Evolutionary conservation across 2,797 vertebrate genomes (phyloP), one percentile per base, ranked within the genome.

Genomic region (Odontamblyopus lacepedii): DNA sequence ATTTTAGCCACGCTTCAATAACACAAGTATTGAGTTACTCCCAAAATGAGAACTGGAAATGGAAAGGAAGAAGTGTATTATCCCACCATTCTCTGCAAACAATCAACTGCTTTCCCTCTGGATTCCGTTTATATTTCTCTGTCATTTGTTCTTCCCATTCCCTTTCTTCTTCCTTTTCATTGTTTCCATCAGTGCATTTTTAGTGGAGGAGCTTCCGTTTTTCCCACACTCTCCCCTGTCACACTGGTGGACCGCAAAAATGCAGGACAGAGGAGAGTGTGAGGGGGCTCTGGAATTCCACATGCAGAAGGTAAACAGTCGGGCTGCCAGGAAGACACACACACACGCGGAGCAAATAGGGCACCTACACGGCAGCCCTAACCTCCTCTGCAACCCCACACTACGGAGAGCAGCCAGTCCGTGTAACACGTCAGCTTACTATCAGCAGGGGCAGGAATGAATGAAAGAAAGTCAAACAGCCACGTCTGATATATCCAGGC

Each of bases 161-260:
- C 74, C 83, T 86, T 87, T 85, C 83, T 91, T 89, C 80, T 85
- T 84, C 87, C 76, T 76, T 89, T 88, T 88, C 89, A 90, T 92
- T 82, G 87, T 92, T 95, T 94, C 92, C 93, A 95, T 94, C 92
- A 70, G 92, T 92, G 92, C 95, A 95, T 96, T 96, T 96, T 96
- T 95, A 94, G 92, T 93, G 92, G 93, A 87, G 94, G 92, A 92
- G 95, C 95, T 97, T 97, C 96, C 94, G 95, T 96, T 97, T 96
- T 98, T 97, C 96, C 96, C 96, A 98, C 96, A 98, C 96, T 98
- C 95, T 94, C 94, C 94, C 95, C 92, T 95, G 96, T 97, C 96
- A 97, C 93, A 95, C 92, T 94, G 93, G 94, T 95, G 94, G 93
- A 96, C 96, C 96, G 90, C 96, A 98, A 96, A 95, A 96, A 98